Evolutionary conservation across 92 coral and sea anemone species (phyloP), one percentile per base, ranked within the genome.

Genomic region (Chrysogorgia sp.): DNA sequence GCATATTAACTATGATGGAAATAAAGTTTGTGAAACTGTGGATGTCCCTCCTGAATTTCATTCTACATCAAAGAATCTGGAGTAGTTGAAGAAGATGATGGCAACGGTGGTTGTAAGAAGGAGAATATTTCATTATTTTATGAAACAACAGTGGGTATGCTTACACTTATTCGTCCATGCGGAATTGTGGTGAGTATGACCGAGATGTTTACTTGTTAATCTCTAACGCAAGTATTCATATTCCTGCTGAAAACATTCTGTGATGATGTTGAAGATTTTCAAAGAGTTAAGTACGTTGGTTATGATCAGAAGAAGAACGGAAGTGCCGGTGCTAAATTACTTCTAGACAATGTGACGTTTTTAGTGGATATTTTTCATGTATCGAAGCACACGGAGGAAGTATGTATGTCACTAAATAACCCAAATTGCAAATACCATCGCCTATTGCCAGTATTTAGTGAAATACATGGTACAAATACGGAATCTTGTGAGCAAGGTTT

Each of bases 341-440:
- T 90, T 19, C 25, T 90, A 2, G 59, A 84, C 17, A 40, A 90
- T 70, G 87, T 86, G 0, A 68, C 86, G 9, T 80, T 86, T 55
- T 58, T 90, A 69, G 94, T 90, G 0, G 90, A 90, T 63, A 86
- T 83, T 23, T 90, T 90, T 59, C 94, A 90, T 70, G 90, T 83
- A 1, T 86, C 88, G 2, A 86, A 86, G 30, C 90, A 83, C 58
- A 87, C 85, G 17, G 94, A 90, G 29, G 83, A 70, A 10, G 87
- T 80, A 2, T 84, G 89, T 47, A 90, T 86, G 88, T 89, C 94
- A 21, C 90, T 77, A 25, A 63, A 87, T 57, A 90, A 86, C 40
- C 89, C 89, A 2, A 77, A 76, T 7, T 83, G 89, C 40, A 2
- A 10, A 35, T 86, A 61, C 35, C 90, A 90, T 59, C 94, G 88